Percentiles rank a stretch among this genome's conserved stretches.
These are phyloP conservation scores for Pentalonia nigronervosa DNA, from an alignment of 1,140 invertebrate genomes.

Conservation along the genomic window DNA sequence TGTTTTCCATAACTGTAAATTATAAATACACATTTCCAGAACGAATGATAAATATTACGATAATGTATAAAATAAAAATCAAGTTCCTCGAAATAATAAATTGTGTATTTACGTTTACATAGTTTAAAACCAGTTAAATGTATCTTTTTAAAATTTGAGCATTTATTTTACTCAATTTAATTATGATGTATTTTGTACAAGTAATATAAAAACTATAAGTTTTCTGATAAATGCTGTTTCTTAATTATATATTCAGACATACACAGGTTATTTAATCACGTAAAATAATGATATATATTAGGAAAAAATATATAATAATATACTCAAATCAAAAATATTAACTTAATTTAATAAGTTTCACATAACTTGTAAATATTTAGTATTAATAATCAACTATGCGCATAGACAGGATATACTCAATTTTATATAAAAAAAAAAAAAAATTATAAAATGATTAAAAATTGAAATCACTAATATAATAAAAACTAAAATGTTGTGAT, in stretches of 20 bases:
- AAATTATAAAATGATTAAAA: too few relatives aligned
- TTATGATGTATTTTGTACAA: conserved; percentile 14
- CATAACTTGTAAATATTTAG: not conserved
- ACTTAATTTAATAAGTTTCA: not conserved
- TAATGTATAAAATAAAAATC: conserved; percentile 45
- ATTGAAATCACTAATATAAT: too few relatives aligned
- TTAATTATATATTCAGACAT: not conserved
- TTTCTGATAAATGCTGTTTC: conserved; percentile 12
- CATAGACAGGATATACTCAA: not conserved
- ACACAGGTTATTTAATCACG: not conserved
- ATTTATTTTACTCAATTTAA: conserved; percentile 17
- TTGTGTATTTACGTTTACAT: conserved; percentile 28
- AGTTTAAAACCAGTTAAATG: conserved; percentile 8
- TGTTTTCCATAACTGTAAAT: not conserved
- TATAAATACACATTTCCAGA: conserved; percentile 23
- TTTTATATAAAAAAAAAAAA: not conserved
- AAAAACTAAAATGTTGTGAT: too few relatives aligned
- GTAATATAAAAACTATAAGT: conserved; percentile 19
- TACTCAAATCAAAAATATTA: not conserved
- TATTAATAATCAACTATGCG: not conserved
- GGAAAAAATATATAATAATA: not conserved
- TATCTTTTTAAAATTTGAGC: not conserved
- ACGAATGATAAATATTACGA: not conserved
- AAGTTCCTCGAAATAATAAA: conserved; percentile 41
- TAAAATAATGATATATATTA: not conserved